Evolutionary conservation across 2,113 vertebrate species (phyloP).

Genomic region (Peromyscus leucopus): DNA sequence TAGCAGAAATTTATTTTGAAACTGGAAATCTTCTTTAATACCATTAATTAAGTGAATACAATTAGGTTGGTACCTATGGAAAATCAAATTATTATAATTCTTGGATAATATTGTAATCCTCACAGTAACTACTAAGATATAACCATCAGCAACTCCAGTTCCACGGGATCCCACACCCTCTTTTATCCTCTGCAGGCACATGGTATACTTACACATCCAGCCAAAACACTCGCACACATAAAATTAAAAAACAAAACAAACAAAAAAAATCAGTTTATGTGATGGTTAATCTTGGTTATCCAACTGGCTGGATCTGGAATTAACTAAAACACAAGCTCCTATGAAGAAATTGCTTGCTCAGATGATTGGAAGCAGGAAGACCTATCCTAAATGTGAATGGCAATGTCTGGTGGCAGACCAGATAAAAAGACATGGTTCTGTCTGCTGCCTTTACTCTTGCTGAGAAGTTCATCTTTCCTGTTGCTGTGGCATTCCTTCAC

Average conservation of each 20-base stretch:
- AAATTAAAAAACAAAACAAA: neutral
- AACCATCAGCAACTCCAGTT: neutral
- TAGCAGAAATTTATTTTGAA: slow-evolving; percentile 55
- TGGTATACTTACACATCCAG: neutral
- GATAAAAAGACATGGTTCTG: neutral
- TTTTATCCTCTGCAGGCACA: neutral
- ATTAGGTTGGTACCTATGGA: neutral
- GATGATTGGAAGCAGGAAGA: neutral
- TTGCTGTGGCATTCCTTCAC: neutral
- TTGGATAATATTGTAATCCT: neutral
- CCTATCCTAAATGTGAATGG: neutral
- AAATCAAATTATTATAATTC: neutral
- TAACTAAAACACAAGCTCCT: neutral
- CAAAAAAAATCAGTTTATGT: neutral
- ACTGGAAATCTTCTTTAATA: neutral
- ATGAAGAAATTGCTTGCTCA: neutral
- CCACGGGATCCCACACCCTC: neutral
- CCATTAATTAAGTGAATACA: neutral
- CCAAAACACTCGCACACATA: neutral
- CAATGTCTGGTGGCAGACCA: neutral
- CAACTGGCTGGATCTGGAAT: neutral
- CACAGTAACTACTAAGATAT: neutral
- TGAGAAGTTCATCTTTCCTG: neutral
- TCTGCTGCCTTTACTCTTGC: neutral
- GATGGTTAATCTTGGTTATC: neutral